Conservation (phyloP, 2,888 invertebrate genomes). For the Cheilosia vulpina region DNA sequence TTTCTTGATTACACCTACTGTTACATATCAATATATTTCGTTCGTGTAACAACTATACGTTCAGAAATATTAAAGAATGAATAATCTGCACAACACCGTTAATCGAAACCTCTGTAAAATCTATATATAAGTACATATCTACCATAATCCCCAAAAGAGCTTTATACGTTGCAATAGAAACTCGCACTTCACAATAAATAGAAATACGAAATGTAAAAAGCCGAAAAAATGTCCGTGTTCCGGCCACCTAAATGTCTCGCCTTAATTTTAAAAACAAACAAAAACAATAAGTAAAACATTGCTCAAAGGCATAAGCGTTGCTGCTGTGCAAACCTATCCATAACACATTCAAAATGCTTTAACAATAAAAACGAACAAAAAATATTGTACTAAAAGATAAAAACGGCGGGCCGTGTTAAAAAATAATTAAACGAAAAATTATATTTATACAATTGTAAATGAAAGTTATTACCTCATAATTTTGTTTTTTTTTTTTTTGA, state of each 20-base stretch:
- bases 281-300: conserved; percentile 15
- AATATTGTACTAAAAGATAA: not conserved
- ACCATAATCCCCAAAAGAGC: conserved; percentile 18
- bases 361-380: conserved; percentile 11
- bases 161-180: conserved; percentile 39
- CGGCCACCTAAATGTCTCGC: conserved; percentile 13
- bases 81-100: conserved; percentile 11
- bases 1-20: conserved; percentile 16
- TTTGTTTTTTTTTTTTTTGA: conserved; percentile 3
- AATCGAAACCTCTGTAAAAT: conserved; percentile 1
- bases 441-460: conserved; percentile 35
- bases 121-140: conserved; percentile 43
- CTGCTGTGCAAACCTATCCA: conserved; percentile 24
- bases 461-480: conserved; percentile 25
- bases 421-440: conserved; percentile 4
- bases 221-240: conserved; percentile 16
- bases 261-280: conserved; percentile 22
- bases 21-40: conserved; percentile 36
- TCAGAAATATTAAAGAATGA: not conserved
- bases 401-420: conserved; percentile 52
- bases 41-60: not conserved
- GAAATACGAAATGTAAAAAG: not conserved
- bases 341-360: conserved; percentile 41
- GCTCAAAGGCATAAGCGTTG: conserved; percentile 41
- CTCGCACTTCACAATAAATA: conserved; percentile 18